These are phyloP conservation scores for Polylopha cassiicola DNA, from an alignment of 2,888 invertebrate species.

Conservation along the genomic window DNA sequence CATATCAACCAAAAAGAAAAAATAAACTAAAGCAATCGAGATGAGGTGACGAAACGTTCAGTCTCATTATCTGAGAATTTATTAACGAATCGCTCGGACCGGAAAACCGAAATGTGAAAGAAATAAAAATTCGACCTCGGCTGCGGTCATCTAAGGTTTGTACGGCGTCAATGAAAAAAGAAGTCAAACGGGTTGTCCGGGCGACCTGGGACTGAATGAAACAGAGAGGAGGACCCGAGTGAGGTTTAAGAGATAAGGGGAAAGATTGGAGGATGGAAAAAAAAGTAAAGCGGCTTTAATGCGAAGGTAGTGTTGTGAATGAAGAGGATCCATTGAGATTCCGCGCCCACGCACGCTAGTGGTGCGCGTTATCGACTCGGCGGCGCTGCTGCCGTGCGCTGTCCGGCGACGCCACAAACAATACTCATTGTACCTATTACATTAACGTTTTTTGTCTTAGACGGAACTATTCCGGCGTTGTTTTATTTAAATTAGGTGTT, in stretches of 20 bases:
- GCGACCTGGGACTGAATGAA: slow-evolving; percentile 73
- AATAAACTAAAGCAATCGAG: slow-evolving; percentile 72
- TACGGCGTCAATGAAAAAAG: slow-evolving; percentile 76
- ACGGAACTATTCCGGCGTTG: slow-evolving; percentile 40
- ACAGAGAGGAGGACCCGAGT: slow-evolving; percentile 64
- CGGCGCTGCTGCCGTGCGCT: slow-evolving; percentile 39
- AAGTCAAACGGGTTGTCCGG: slow-evolving; percentile 70
- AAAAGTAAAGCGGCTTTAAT: slow-evolving; percentile 73
- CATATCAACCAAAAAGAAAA: slow-evolving; percentile 66
- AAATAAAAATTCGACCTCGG: slow-evolving; percentile 77
- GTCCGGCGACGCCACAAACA: slow-evolving; percentile 37
- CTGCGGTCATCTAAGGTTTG: slow-evolving; percentile 74
- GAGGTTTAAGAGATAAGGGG: slow-evolving; percentile 73
- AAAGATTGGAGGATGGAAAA: slow-evolving; percentile 67
- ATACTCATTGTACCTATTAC: slow-evolving; percentile 48
- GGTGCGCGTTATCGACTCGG: slow-evolving; percentile 42
- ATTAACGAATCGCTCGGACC: slow-evolving; percentile 76
- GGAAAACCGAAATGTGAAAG: slow-evolving; percentile 77
- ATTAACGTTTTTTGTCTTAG: slow-evolving; percentile 46
- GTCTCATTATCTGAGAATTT: slow-evolving; percentile 78
- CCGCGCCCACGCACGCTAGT: slow-evolving; percentile 63
- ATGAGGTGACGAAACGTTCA: slow-evolving; percentile 78
- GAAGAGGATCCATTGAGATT: slow-evolving; percentile 72
- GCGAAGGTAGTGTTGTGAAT: slow-evolving; percentile 73
- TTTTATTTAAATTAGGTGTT: slow-evolving; percentile 52